Evolutionary conservation across 2,113 vertebrate species (phyloP).

Genomic region (Oxyruncus cristatus): DNA sequence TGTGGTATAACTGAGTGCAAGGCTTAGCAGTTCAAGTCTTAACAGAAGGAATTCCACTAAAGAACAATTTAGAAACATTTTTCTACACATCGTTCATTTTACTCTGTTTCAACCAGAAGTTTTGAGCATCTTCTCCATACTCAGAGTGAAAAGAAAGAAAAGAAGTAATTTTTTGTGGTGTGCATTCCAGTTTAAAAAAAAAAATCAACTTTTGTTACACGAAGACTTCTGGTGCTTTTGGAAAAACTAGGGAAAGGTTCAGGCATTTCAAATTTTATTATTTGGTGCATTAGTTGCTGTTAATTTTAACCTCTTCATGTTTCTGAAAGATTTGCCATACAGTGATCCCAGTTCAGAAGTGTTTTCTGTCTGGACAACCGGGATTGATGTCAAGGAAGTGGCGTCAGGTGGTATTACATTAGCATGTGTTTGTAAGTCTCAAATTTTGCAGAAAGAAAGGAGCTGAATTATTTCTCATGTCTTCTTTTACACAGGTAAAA

Average conservation of each 20-base stretch:
- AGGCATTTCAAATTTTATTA: background rate
- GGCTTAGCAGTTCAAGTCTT: background rate
- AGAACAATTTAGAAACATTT: background rate
- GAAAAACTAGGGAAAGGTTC: background rate
- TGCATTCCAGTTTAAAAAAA: background rate
- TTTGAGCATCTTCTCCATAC: background rate
- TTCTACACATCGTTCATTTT: background rate
- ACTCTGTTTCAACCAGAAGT: background rate
- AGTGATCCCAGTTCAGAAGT: background rate
- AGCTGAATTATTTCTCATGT: background rate
- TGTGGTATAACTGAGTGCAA: background rate
- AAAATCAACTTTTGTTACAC: fast-evolving
- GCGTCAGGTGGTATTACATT: background rate
- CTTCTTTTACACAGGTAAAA: background rate
- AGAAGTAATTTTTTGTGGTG: background rate
- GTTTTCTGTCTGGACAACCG: background rate
- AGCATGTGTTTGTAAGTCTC: background rate
- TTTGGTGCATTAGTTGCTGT: background rate
- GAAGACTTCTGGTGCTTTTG: background rate
- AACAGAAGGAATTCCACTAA: background rate
- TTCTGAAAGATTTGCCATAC: background rate
- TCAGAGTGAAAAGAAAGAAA: background rate
- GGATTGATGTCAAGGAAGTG: background rate
- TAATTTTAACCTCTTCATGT: background rate
- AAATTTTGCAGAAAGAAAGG: background rate